These are phyloP conservation scores for Lagopus leucura DNA, from an alignment of 2,113 vertebrate genomes.

Conservation along the genomic window DNA sequence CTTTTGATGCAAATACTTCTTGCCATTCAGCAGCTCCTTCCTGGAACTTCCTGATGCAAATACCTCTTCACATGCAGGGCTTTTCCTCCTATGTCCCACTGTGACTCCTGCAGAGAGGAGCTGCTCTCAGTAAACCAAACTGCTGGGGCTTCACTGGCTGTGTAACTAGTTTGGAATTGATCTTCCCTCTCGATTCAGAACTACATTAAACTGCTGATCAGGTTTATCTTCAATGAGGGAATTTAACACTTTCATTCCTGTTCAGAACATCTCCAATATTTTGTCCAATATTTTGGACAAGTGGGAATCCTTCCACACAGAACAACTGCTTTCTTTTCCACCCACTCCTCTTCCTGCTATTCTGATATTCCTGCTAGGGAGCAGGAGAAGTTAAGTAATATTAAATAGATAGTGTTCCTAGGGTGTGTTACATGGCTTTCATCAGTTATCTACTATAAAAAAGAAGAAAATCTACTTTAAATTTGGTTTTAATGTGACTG, in stretches of 20 bases:
- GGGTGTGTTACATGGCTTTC: neutral
- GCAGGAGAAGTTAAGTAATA: neutral
- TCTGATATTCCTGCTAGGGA: neutral
- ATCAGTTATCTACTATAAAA: neutral
- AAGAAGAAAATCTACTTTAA: neutral
- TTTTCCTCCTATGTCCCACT: constrained; percentile 60
- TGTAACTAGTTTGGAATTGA: constrained; percentile 48
- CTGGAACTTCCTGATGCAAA: constrained; percentile 69
- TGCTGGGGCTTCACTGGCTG: constrained; percentile 42
- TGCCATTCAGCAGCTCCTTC: constrained; percentile 54
- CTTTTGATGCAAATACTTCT: constrained; percentile 53
- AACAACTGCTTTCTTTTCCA: constrained; percentile 7
- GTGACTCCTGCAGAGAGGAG: constrained; percentile 65
- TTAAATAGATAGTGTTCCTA: neutral
- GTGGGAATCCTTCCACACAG: neutral
- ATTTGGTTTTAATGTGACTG: neutral
- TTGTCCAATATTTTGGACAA: neutral
- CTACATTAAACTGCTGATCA: constrained; percentile 48
- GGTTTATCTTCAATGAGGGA: constrained; percentile 33
- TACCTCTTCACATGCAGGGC: constrained; percentile 62
- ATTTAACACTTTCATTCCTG: constrained; percentile 20
- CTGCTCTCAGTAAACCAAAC: constrained; percentile 61
- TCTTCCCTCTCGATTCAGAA: constrained; percentile 40
- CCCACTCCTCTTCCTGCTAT: neutral
- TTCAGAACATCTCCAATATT: neutral